A percentile compares a stretch with the other conserved stretches of the same genome.
These are phyloP conservation scores for Chlorodrepanis virens DNA, from an alignment of 2,113 vertebrate species.

Conservation along the genomic window DNA sequence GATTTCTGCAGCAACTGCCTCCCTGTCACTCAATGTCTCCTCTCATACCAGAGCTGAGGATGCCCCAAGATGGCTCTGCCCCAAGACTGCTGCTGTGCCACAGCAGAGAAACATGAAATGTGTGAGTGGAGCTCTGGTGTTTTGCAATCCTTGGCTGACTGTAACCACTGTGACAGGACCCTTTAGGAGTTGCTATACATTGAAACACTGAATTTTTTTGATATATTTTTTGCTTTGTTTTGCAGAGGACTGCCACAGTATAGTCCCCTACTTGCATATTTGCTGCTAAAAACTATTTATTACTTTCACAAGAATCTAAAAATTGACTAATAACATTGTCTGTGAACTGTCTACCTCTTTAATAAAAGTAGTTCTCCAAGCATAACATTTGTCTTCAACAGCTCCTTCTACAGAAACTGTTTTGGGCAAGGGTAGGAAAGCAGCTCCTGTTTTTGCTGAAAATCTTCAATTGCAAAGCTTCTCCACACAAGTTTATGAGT, in stretches of 20 bases:
- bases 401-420: not conserved
- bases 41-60: not conserved
- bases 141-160: not conserved
- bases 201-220: accelerated
- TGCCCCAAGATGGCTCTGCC: not conserved
- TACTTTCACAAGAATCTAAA: not conserved
- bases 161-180: not conserved
- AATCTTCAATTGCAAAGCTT: not conserved
- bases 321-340: not conserved
- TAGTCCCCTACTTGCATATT: not conserved
- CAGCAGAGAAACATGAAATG: not conserved
- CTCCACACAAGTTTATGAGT: not conserved
- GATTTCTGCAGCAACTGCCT: not conserved
- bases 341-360: not conserved
- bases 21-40: not conserved
- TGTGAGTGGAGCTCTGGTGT: not conserved
- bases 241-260: not conserved
- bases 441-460: not conserved
- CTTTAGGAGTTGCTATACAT: not conserved
- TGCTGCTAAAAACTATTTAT: not conserved
- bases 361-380: not conserved
- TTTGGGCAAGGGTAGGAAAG: not conserved
- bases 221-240: not conserved
- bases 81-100: not conserved
- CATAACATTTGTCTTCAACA: not conserved